Base-by-base conservation (phyloP, 2,888 invertebrate species). In the Eugnorisma glareosa region DNA sequence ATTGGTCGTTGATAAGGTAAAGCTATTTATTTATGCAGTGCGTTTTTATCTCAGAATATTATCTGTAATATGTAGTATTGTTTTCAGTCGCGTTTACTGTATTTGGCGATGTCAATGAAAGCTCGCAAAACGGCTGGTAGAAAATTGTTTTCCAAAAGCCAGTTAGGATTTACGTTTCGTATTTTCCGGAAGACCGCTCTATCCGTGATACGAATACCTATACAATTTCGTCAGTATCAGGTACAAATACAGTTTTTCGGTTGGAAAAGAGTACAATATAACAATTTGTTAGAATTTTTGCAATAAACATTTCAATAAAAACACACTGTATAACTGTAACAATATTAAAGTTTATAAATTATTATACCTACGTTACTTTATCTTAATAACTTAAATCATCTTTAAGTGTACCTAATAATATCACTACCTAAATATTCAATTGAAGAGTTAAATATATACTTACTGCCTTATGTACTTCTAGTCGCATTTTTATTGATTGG, bases 1-100 rank as follows among this genome's bases (percentile, higher is more conserved):
- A 89, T 89, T 89, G 89, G 89, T 89, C 89, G 84, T 89, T 89
- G 82, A 86, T 85, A 87, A 86, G 85, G 82, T 89, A 88, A 88
- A 87, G 81, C 86, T 89, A 88, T 84, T 79, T 80, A 74, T 68
- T 78, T 78, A 84, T 86, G 54, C 82, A 85, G 83, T 87, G 85
- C 75, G 79, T 87, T 87, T 86, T 80, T 70, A 77, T 70, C 21
- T 69, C 28, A 66, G 59, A 51, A 73, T 64, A 57, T 63, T 67
- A 54, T 67, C 21, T 18, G 28, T 67, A 28, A 37, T 51, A 54
- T 13, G 18, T 35, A 57, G 31, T 45, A 71, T 21, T 35, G 48
- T 40, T 57, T 54, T 43, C 68, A 66, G 76, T 76, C 67, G 31
- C 63, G 28, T 57, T 67, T 31, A 69, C 15, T 59, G 21, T 54